phyloP scores from a whole-genome alignment of 2,113 vertebrate genomes.

The Nothoprocta pentlandii region DNA sequence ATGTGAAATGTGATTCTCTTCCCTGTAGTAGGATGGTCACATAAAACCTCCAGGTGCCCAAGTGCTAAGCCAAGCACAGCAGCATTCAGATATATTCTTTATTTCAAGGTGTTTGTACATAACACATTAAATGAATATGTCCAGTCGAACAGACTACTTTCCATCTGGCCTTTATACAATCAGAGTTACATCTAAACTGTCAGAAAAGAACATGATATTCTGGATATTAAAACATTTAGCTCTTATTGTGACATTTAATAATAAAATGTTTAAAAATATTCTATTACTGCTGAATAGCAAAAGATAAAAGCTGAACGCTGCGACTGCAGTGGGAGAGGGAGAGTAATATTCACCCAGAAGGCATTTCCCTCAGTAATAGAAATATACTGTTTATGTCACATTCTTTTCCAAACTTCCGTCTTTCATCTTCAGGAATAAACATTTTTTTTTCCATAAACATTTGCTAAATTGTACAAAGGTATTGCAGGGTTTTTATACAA shows the following conservation, averaged over 20 bases:
- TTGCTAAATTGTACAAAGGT: conserved; percentile 28
- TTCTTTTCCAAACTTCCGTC: not conserved
- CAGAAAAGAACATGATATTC: conserved; percentile 28
- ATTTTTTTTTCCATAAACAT: not conserved
- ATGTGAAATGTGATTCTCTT: not conserved
- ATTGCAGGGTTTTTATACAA: not conserved
- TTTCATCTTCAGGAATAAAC: conserved; percentile 37
- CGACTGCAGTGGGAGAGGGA: not conserved
- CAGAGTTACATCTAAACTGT: conserved; percentile 35
- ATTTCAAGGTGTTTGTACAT: not conserved
- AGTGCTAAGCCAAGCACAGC: not conserved
- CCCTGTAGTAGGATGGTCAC: not conserved
- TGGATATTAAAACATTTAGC: conserved; percentile 52
- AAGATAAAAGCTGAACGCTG: conserved; percentile 20
- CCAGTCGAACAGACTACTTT: conserved; percentile 5
- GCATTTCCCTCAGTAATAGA: conserved; percentile 10
- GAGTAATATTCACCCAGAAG: conserved; percentile 1
- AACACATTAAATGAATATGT: not conserved
- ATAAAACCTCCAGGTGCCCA: conserved; percentile 38
- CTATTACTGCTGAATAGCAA: conserved; percentile 20
- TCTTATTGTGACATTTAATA: conserved; percentile 51
- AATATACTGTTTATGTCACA: conserved; percentile 23
- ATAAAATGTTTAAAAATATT: conserved; percentile 8
- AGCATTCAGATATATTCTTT: conserved; percentile 11
- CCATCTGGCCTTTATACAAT: conserved; percentile 41